Evolutionary conservation across 1,140 invertebrate species (phyloP).

Genomic region (Acromyrmex echinatior): DNA sequence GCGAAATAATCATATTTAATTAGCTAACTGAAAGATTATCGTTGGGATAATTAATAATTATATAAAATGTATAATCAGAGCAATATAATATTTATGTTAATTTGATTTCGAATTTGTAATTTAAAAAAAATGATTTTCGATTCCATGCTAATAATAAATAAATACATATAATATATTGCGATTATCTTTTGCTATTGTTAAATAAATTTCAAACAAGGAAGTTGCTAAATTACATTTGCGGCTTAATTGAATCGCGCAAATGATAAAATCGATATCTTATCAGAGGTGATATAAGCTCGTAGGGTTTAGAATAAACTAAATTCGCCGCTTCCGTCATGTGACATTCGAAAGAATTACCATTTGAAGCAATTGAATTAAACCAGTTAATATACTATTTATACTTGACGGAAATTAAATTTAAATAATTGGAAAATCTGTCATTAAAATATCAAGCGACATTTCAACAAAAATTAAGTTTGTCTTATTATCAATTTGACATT

Average conservation of each 20-base stretch:
- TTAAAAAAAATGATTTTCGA: conserved; percentile 8
- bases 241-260: conserved; percentile 50
- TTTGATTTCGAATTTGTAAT: conserved; percentile 14
- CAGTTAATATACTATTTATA: neutral
- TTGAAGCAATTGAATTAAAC: conserved; percentile 12
- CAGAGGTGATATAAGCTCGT: conserved; percentile 21
- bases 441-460: conserved; percentile 15
- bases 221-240: conserved; percentile 45
- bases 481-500: neutral
- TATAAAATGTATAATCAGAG: conserved; percentile 26
- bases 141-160: conserved; percentile 35
- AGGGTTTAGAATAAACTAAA: conserved; percentile 32
- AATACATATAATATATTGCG: conserved; percentile 21
- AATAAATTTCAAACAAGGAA: conserved; percentile 53
- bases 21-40: conserved; percentile 40
- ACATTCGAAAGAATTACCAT: conserved; percentile 18
- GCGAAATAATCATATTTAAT: conserved; percentile 47
- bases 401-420: conserved; percentile 11
- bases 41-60: conserved; percentile 44
- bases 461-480: neutral
- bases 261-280: conserved; percentile 65
- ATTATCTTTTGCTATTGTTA: conserved; percentile 40
- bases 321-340: conserved; percentile 26
- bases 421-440: neutral
- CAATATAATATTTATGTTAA: conserved; percentile 24